Evolutionary conservation across 1,140 invertebrate species (phyloP).

Genomic region (Trichoplusia ni): DNA sequence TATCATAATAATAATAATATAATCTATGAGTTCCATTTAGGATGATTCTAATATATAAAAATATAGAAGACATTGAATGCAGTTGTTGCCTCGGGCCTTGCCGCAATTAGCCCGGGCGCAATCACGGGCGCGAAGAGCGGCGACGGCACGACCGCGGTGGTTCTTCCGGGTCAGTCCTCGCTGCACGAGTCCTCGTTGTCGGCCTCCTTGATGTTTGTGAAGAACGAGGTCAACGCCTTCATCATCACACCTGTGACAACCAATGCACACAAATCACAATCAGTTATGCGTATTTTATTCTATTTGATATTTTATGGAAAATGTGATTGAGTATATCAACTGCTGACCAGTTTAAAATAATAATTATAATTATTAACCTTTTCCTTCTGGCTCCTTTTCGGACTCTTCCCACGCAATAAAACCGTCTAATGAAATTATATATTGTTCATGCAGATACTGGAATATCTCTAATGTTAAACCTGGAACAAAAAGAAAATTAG

Average conservation of each 20-base stretch:
- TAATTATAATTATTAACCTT: constrained; percentile 51
- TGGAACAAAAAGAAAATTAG: constrained; percentile 45
- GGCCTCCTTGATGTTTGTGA: constrained; percentile 78
- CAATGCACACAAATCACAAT: constrained; percentile 14
- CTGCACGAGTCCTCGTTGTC: constrained; percentile 75
- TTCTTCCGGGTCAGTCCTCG: constrained; percentile 66
- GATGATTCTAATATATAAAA: constrained; percentile 64
- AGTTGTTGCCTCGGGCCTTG: constrained; percentile 14
- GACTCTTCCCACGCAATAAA: constrained; percentile 80
- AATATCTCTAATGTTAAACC: constrained; percentile 76
- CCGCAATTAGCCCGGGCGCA: constrained; percentile 16
- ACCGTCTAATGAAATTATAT: constrained; percentile 81
- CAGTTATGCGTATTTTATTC: neutral
- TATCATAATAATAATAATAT: constrained; percentile 46
- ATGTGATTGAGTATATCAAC: too few species aligned
- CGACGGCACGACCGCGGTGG: constrained; percentile 35
- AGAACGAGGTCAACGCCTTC: constrained; percentile 83
- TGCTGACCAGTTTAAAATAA: too few species aligned
- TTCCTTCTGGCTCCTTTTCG: constrained; percentile 75
- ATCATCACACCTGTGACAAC: constrained; percentile 77
- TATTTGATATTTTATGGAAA: too few species aligned
- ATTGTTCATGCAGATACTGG: constrained; percentile 81
- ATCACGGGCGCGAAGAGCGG: constrained; percentile 19
- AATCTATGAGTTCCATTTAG: constrained; percentile 50
- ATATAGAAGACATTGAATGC: constrained; percentile 59